Evolutionary conservation across 2,113 vertebrate genomes (phyloP).

Genomic region (Coptodon bakossiorum): DNA sequence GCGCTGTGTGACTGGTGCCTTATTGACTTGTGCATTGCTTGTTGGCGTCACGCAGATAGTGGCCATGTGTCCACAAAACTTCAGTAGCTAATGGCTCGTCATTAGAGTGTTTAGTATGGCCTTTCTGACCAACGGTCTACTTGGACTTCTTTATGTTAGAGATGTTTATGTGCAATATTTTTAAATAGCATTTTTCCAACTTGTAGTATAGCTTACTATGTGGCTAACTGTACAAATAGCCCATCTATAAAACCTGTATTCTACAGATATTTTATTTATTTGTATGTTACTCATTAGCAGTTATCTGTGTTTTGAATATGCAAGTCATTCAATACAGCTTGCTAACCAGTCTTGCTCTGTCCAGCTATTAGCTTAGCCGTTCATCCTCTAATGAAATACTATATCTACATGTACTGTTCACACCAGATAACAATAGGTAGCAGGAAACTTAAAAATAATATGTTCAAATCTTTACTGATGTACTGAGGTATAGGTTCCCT

Average conservation of each 20-base stretch:
- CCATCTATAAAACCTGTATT: background rate
- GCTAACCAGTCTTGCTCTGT: background rate
- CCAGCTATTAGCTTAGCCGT: background rate
- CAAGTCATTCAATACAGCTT: background rate
- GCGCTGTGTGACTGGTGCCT: background rate
- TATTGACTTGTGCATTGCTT: rapidly evolving
- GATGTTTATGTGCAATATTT: too few species aligned
- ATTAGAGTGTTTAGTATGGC: background rate
- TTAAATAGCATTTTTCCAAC: rapidly evolving
- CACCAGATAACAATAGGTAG: background rate
- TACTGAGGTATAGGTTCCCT: background rate
- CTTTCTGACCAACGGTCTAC: background rate
- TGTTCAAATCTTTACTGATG: background rate
- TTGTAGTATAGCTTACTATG: background rate
- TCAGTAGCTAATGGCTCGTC: rapidly evolving
- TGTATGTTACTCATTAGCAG: background rate
- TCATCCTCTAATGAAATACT: background rate
- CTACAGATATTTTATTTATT: rapidly evolving
- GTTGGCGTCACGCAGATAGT: rapidly evolving
- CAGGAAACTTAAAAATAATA: background rate
- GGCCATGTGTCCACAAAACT: background rate
- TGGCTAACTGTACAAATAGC: background rate
- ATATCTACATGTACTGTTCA: background rate
- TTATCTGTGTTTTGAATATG: background rate
- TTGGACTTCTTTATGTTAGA: background rate